A percentile compares a stretch with the other conserved stretches of the same genome.
These are phyloP conservation scores for Pardosa pseudoannulata DNA, from an alignment of 2,888 invertebrate species.

Conservation along the genomic window DNA sequence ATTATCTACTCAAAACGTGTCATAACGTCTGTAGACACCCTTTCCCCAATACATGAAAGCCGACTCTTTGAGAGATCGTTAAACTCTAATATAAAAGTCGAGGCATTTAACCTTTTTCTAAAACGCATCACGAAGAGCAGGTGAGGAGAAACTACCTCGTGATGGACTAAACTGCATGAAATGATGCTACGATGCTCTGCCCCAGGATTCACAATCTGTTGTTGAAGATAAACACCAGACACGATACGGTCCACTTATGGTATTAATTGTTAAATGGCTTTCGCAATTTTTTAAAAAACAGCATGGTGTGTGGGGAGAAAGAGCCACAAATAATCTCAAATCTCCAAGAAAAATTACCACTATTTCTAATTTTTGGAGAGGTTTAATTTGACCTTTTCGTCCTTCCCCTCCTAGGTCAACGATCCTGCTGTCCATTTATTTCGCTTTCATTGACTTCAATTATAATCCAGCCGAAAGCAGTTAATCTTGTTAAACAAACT, in stretches of 20 bases:
- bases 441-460: no score
- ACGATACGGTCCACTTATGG: background rate
- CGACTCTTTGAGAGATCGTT: slow-evolving; percentile 41
- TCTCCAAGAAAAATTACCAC: background rate
- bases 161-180: slow-evolving; percentile 9
- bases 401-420: background rate
- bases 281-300: background rate
- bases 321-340: background rate
- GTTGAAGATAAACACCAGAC: background rate
- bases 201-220: background rate
- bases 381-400: background rate
- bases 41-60: no score
- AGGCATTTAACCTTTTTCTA: slow-evolving; percentile 48
- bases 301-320: background rate
- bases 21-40: no score
- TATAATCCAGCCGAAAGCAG: no score
- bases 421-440: no score
- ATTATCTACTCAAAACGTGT: no score
- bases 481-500: no score
- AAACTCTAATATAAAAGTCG: slow-evolving; percentile 48
- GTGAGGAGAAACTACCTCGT: slow-evolving; percentile 56
- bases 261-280: background rate
- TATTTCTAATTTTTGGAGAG: background rate
- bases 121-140: slow-evolving; percentile 57
- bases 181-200: background rate